phyloP scores from a whole-genome alignment of 2,888 invertebrate species.

The Diploptera punctata region DNA sequence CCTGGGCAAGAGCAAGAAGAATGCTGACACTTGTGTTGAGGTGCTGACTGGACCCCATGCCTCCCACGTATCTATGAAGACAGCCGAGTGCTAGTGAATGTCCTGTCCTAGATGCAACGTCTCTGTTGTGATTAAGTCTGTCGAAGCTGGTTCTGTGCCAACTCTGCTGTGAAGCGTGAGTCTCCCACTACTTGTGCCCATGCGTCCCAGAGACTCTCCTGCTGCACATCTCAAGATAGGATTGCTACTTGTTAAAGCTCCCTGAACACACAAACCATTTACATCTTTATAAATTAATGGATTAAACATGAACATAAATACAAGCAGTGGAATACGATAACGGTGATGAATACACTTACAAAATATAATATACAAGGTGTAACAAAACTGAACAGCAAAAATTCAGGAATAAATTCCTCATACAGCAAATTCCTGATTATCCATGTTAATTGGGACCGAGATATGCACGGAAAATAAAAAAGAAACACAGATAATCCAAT shows the following conservation, averaged over 20 bases:
- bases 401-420: no score
- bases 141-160: conserved; percentile 92
- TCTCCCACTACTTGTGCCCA: conserved; percentile 91
- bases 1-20: conserved; percentile 91
- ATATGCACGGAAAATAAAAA: no score
- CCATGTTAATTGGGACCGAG: no score
- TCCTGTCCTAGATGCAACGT: conserved; percentile 85
- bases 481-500: no score
- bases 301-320: no score
- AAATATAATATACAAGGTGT: no score
- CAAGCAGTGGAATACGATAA: no score
- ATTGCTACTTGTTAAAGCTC: conserved; percentile 76
- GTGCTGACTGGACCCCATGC: conserved; percentile 95
- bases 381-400: no score
- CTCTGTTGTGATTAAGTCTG: conserved; percentile 82
- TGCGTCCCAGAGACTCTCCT: conserved; percentile 92
- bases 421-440: no score
- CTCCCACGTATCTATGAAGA: conserved; percentile 93
- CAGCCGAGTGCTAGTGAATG: conserved; percentile 95
- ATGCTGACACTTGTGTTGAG: conserved; percentile 94
- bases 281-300: no score
- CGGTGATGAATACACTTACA: no score
- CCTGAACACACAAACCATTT: conserved; percentile 60
- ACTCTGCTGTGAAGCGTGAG: conserved; percentile 84
- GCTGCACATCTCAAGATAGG: conserved; percentile 90